Evolutionary conservation across 2,113 vertebrate genomes (phyloP).

Genomic region (Globicephala melas): DNA sequence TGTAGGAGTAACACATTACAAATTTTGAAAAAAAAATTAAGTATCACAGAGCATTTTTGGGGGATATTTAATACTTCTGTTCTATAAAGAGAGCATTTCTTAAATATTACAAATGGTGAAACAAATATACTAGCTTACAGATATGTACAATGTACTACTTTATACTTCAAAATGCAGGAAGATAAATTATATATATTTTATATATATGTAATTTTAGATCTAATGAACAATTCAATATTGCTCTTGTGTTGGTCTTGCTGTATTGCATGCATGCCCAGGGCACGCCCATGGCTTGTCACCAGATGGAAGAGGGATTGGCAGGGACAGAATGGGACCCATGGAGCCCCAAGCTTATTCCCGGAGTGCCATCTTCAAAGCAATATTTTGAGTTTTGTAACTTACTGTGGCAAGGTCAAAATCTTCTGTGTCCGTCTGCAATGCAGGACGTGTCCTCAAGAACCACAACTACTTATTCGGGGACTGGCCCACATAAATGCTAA

Average conservation of each 20-base stretch:
- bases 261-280: conserved; percentile 77
- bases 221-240: conserved; percentile 80
- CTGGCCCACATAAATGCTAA: not conserved
- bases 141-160: conserved; percentile 75
- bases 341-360: conserved; percentile 35
- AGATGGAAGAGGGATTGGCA: conserved; percentile 34
- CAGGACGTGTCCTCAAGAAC: not conserved
- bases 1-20: conserved; percentile 35
- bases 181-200: conserved; percentile 72
- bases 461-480: not conserved
- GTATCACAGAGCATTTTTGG: conserved; percentile 75
- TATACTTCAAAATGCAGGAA: conserved; percentile 77
- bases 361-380: conserved; percentile 18
- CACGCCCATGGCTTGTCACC: conserved; percentile 79
- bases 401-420: not conserved
- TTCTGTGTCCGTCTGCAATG: not conserved
- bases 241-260: conserved; percentile 80
- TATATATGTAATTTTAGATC: conserved; percentile 56
- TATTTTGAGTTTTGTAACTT: conserved; percentile 4
- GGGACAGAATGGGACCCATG: conserved; percentile 45
- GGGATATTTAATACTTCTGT: conserved; percentile 62
- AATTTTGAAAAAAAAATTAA: conserved; percentile 62
- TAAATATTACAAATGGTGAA: conserved; percentile 77
- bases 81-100: conserved; percentile 75
- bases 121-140: conserved; percentile 69